Conservation (phyloP, 2,797 vertebrate genomes). For the Hoplostethus mediterraneus region DNA sequence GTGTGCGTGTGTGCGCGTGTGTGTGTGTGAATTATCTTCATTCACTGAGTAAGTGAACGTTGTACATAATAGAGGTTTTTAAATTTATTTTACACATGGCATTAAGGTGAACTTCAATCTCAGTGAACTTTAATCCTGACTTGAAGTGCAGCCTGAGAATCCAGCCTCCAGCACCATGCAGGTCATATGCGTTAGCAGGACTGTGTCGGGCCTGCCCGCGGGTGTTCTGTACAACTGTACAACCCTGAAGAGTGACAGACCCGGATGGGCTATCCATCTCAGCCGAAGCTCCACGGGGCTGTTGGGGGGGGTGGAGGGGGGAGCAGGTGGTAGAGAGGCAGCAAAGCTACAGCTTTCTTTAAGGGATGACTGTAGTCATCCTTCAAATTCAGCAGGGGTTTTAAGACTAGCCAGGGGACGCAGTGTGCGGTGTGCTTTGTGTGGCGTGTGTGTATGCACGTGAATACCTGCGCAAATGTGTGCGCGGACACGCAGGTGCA, state of each 20-base stretch:
- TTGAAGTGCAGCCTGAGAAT: background rate
- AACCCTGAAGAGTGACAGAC: constrained; percentile 11
- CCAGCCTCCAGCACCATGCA: background rate
- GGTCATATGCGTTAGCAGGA: constrained; percentile 11
- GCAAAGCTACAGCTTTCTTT: constrained; percentile 14
- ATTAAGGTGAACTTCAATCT: constrained; percentile 1
- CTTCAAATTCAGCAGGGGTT: constrained; percentile 14
- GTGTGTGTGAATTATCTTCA: too few relatives aligned
- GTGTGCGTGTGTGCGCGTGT: too few relatives aligned
- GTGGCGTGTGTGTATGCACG: background rate
- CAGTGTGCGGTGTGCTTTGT: background rate
- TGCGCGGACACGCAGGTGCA: constrained; percentile 2
- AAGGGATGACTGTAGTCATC: constrained; percentile 19
- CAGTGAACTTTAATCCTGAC: constrained; percentile 1
- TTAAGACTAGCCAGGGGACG: background rate
- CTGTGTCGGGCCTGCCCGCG: background rate
- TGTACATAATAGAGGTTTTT: background rate
- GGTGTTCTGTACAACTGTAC: background rate
- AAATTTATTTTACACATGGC: background rate
- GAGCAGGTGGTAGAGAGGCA: constrained; percentile 26
- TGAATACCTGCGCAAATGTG: background rate
- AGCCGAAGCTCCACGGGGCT: background rate
- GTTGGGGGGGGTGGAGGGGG: background rate
- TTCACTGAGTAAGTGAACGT: too few relatives aligned
- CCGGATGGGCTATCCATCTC: constrained; percentile 24